A percentile compares a stretch with the other conserved stretches of the same genome.
Conservation (phyloP, 30 jellyfish, hydroid and myxozoan genomes). For the Hydra vulgaris region DNA sequence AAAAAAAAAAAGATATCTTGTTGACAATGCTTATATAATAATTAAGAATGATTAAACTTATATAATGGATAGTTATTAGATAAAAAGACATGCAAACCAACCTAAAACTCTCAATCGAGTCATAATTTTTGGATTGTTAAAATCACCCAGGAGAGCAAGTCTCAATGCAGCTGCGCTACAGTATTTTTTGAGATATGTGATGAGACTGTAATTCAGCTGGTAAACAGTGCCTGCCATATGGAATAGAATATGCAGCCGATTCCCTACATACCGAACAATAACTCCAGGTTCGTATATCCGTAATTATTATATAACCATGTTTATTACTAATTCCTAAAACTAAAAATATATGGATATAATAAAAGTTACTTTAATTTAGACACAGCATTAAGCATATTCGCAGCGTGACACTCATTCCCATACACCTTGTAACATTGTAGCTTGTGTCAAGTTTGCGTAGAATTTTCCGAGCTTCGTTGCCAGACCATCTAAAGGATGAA, state of each 20-base stretch:
- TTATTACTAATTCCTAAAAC: background rate
- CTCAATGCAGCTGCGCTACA: background rate
- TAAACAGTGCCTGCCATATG: background rate
- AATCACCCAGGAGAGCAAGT: background rate
- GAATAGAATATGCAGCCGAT: background rate
- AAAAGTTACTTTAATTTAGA: background rate
- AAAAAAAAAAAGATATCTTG: background rate
- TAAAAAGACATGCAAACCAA: background rate
- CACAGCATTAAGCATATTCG: background rate
- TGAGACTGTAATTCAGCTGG: background rate
- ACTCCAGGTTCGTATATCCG: background rate
- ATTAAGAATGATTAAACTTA: background rate
- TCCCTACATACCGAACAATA: background rate
- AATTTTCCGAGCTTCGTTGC: conserved; percentile 7
- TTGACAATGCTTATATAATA: background rate
- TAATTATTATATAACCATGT: background rate
- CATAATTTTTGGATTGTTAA: background rate
- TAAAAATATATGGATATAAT: background rate
- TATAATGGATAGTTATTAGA: background rate
- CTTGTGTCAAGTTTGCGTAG: background rate
- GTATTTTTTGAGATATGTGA: background rate
- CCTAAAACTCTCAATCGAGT: background rate
- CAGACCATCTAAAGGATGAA: conserved; percentile 30
- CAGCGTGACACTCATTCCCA: background rate
- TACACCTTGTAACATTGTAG: background rate